Conservation (phyloP, 2,113 vertebrate genomes). For the Nyctibius bracteatus region DNA sequence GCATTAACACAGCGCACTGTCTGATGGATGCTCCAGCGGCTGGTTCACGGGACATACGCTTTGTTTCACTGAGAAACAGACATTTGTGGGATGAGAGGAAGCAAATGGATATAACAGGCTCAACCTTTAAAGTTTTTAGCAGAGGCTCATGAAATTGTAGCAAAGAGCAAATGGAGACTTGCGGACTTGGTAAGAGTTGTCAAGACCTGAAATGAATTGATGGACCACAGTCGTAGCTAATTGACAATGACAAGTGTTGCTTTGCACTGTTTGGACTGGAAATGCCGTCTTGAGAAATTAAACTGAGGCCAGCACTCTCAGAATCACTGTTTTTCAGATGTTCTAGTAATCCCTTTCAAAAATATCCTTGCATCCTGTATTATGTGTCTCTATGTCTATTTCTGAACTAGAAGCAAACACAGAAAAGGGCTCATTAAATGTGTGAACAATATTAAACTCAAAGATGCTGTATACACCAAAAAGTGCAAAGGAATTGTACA, state of each 20-base stretch:
- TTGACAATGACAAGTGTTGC: constrained; percentile 6
- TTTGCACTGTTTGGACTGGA: neutral
- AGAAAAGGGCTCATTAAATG: neutral
- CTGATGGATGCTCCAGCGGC: neutral
- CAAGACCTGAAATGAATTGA: neutral
- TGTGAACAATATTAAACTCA: neutral
- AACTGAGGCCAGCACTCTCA: neutral
- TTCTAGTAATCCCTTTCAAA: neutral
- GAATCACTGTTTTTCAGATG: neutral
- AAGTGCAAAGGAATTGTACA: neutral
- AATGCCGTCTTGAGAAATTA: constrained; percentile 3
- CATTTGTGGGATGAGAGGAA: neutral
- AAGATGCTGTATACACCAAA: neutral
- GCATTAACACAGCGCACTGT: neutral
- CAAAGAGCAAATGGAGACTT: neutral
- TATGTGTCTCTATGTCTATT: neutral
- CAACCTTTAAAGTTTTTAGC: neutral
- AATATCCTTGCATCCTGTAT: neutral
- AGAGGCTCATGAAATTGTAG: neutral
- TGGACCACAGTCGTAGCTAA: constrained; percentile 21
- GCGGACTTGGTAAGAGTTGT: neutral
- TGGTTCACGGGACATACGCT: neutral
- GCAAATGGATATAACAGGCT: constrained; percentile 37
- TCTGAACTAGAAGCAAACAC: neutral
- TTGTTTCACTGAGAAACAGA: constrained; percentile 1